phyloP scores from a whole-genome alignment of 2,888 invertebrate species.

The Erebia aethiops region DNA sequence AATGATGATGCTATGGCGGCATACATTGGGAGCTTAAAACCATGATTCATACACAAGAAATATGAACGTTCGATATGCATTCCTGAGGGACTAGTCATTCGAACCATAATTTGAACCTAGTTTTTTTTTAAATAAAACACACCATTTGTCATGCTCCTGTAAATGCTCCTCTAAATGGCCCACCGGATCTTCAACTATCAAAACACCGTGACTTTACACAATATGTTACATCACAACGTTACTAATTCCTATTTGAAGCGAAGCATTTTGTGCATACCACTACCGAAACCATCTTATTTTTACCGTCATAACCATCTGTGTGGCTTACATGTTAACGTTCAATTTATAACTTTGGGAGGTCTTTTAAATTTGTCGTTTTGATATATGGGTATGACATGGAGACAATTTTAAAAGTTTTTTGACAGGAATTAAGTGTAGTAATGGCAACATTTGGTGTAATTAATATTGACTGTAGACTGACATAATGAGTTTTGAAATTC shows the following conservation, averaged over 20 bases:
- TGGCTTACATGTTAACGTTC: constrained; percentile 20
- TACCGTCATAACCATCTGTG: constrained; percentile 27
- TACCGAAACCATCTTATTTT: constrained; percentile 35
- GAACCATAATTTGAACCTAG: not conserved
- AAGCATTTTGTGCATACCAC: constrained; percentile 59
- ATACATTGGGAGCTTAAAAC: too few species aligned
- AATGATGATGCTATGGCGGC: too few species aligned
- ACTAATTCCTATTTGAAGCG: constrained; percentile 67
- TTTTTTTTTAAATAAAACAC: not conserved
- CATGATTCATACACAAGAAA: too few species aligned
- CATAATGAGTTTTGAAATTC: constrained; percentile 62
- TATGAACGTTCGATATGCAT: too few species aligned
- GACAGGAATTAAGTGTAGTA: constrained; percentile 68
- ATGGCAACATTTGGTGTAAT: constrained; percentile 53
- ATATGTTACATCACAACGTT: constrained; percentile 62
- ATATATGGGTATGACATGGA: constrained; percentile 59
- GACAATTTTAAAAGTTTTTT: constrained; percentile 60
- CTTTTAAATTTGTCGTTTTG: constrained; percentile 45
- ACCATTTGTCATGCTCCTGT: not conserved
- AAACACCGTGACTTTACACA: constrained; percentile 50
- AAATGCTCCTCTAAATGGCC: constrained; percentile 7
- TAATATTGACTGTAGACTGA: constrained; percentile 67
- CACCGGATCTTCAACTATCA: constrained; percentile 31
- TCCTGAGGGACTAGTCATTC: too few species aligned
- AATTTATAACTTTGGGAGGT: constrained; percentile 22